Percentiles rank a stretch among this genome's conserved stretches.
These are phyloP conservation scores for Eulimnadia texana DNA, from an alignment of 1,140 invertebrate genomes.

Conservation along the genomic window DNA sequence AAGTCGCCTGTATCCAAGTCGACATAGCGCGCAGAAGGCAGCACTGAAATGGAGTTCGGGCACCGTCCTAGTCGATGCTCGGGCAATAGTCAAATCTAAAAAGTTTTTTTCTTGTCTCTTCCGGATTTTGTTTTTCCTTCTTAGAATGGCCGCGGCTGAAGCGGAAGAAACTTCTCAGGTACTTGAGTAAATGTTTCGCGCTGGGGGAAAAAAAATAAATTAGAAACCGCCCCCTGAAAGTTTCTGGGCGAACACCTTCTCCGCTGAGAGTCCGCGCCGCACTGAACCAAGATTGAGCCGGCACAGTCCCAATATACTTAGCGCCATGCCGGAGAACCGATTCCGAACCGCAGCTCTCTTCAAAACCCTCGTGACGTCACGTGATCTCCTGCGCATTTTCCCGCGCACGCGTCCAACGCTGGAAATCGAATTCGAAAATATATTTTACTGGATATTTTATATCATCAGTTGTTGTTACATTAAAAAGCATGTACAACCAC, in stretches of 20 bases:
- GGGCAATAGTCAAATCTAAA: background rate
- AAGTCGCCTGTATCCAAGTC: conserved; percentile 9
- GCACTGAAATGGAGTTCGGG: background rate
- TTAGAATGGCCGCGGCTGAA: background rate
- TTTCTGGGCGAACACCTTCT: background rate
- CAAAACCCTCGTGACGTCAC: background rate
- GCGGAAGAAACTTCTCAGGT: background rate
- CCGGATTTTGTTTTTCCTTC: background rate
- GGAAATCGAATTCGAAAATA: too few relatives aligned
- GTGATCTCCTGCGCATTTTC: background rate
- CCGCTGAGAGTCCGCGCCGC: background rate
- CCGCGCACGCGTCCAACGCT: background rate
- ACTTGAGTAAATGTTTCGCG: too few relatives aligned
- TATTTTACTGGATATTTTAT: too few relatives aligned
- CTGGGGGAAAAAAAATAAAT: background rate
- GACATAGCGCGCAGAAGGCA: conserved; percentile 3
- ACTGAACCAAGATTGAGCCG: background rate
- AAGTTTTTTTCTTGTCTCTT: background rate
- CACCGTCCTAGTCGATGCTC: background rate
- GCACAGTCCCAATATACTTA: background rate
- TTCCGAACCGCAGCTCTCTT: background rate
- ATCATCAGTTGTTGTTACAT: too few relatives aligned
- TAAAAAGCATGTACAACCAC: too few relatives aligned
- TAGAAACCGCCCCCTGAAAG: background rate
- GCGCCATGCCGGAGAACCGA: background rate